phyloP scores from a whole-genome alignment of 2,888 invertebrate species.

The Proisotoma minuta region DNA sequence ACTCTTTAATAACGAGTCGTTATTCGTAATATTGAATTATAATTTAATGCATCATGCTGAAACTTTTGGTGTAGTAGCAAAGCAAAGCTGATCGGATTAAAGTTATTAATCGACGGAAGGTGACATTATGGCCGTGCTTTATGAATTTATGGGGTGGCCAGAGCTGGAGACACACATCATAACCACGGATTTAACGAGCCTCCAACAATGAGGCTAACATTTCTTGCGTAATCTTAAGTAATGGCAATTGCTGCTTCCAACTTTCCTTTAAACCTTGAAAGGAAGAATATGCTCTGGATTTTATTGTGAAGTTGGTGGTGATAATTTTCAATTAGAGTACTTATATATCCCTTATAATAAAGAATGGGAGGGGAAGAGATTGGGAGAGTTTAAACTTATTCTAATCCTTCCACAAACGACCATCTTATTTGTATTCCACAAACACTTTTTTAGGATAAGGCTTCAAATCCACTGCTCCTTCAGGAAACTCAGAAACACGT shows the following conservation, averaged over 20 bases:
- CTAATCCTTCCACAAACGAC: not conserved
- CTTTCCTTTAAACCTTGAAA: not conserved
- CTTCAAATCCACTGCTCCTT: not conserved
- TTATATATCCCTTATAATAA: conserved; percentile 12
- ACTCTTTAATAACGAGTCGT: too few relatives aligned
- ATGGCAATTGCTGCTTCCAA: too few relatives aligned
- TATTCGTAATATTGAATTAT: too few relatives aligned
- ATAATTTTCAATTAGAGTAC: conserved; percentile 16
- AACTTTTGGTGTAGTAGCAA: too few relatives aligned
- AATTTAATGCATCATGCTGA: too few relatives aligned
- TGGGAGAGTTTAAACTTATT: not conserved
- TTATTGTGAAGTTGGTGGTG: conserved; percentile 7
- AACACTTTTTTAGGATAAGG: not conserved
- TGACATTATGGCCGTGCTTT: conserved; percentile 6
- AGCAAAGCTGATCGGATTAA: not conserved
- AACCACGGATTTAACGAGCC: not conserved
- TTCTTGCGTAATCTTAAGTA: too few relatives aligned
- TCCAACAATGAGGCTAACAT: not conserved
- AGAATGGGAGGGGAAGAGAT: conserved; percentile 4
- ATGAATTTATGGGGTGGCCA: conserved; percentile 15
- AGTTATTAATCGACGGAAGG: not conserved
- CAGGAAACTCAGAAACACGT: not conserved
- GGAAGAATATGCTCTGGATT: too few relatives aligned
- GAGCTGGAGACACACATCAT: not conserved
- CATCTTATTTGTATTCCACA: conserved; percentile 6